Evolutionary conservation across 2,888 invertebrate species (phyloP), one percentile per base, ranked within the genome.

Genomic region (Cheilosia impressa): DNA sequence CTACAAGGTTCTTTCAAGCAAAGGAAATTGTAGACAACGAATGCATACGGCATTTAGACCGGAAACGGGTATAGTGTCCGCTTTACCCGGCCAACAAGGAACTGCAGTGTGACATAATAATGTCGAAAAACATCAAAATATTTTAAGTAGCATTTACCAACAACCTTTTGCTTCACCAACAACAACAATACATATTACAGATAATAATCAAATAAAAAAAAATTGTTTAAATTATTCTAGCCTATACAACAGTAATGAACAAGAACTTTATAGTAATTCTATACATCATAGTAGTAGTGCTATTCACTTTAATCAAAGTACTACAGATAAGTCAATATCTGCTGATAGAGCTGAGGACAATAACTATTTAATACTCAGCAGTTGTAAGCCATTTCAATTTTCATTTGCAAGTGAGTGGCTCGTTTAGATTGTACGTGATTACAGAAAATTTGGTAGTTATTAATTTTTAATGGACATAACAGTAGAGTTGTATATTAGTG

Each of bases 1-100:
- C 75, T 97, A 97, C 93, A 96, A 96, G 92, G 94, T 96, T 88
- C 91, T 93, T 73, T 94, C 94, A 66, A 96, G 96, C 0, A 95
- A 95, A 38, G 96, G 96, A 31, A 88, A 82, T 50, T 91, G 90
- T 58, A 88, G 88, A 34, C 83, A 90, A 69, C 90, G 91, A 15
- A 73, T 90, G 38, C 88, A 89, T 15, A 88, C 89, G 50, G 88
- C 90, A 5, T 92, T 92, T 66, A 90, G 90, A 69, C 90, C 92
- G 27, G 91, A 90, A 83, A 88, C 79, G 4, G 88, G 88, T 65
- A 89, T 90, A 88, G 90, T 90, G 57, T 91, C 91, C 41, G 91
- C 89, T 52, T 88, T 92, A 88, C 92, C 92, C 6, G 91, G 92
- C 41, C 92, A 92, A 87, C 90, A 91, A 87, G 91, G 91, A 71